Evolutionary conservation across 2,888 invertebrate genomes (phyloP), one percentile per base, ranked within the genome.

Genomic region (Drosophila mimetica): DNA sequence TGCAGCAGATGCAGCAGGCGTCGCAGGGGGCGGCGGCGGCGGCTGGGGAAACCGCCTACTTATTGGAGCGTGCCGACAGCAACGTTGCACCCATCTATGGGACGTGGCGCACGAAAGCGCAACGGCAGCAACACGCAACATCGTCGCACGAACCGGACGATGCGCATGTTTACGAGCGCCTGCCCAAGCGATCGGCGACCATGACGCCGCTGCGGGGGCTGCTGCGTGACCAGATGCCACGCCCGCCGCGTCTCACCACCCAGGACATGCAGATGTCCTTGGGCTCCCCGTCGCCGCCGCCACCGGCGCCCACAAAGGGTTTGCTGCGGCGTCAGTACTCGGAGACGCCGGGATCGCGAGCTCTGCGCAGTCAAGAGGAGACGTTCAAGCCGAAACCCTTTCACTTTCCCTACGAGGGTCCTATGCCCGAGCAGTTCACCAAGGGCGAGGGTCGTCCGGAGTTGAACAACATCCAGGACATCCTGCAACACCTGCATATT

Each of bases 41-140:
- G 28, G 8, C 28, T 73, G 82, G 88, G 77, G 90, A 90, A 85
- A 89, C 85, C 69, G 88, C 90, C 20, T 90, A 90, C 52, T 89
- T 90, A 90, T 81, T 90, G 88, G 90, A 90, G 89, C 90, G 90
- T 89, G 84, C 77, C 78, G 90, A 90, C 75, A 82, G 79, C 65
- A 75, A 51, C 18, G 75, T 81, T 55, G 85, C 83, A 58, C 85
- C 90, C 69, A 90, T 90, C 80, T 90, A 90, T 76, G 90, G 89
- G 77, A 89, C 90, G 75, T 90, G 90, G 90, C 89, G 86, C 88
- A 86, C 89, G 90, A 90, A 90, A 90, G 90, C 90, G 90, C 90
- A 86, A 89, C 90, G 90, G 86, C 87, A 90, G 63, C 85, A 82
- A 47, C 83, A 86, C 79, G 85, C 86, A 63, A 82, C 70, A 20